phyloP scores from a whole-genome alignment of 2,113 vertebrate species.

The Phrynosoma platyrhinos region DNA sequence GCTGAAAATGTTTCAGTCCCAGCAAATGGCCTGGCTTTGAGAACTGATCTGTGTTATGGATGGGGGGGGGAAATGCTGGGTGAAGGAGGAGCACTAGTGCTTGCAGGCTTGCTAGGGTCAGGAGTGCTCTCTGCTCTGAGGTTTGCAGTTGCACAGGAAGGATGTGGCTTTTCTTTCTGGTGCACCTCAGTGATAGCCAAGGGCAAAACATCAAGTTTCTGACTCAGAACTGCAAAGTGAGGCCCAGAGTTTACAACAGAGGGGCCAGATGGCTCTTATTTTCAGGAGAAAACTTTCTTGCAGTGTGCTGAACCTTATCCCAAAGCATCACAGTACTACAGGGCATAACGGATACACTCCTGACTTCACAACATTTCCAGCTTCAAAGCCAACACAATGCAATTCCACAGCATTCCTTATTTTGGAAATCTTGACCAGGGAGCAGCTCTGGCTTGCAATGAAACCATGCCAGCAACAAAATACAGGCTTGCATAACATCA shows the following conservation, averaged over 20 bases:
- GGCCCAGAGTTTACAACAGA: not conserved
- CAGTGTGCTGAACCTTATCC: slow-evolving; percentile 4
- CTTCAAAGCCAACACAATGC: slow-evolving; percentile 10
- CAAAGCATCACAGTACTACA: not conserved
- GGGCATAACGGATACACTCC: not conserved
- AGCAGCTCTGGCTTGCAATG: not conserved
- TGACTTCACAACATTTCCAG: slow-evolving; percentile 4
- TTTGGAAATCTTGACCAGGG: not conserved
- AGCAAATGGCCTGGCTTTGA: not conserved
- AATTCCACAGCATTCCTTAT: not conserved
- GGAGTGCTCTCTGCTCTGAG: accelerated
- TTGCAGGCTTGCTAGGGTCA: not conserved
- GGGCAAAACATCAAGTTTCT: not conserved
- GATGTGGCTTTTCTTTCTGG: slow-evolving; percentile 11
- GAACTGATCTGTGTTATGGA: not conserved
- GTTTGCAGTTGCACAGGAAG: slow-evolving; percentile 38
- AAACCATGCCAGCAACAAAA: not conserved
- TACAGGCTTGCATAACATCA: slow-evolving; percentile 1
- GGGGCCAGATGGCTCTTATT: slow-evolving; percentile 28
- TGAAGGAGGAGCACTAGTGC: not conserved
- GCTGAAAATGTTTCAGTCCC: not conserved
- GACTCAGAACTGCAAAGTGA: not conserved
- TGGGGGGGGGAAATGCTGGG: not conserved
- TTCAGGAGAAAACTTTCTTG: slow-evolving; percentile 1
- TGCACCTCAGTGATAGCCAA: not conserved